Percentiles rank a stretch among this genome's conserved stretches.
These are phyloP conservation scores for Eulimnadia texana DNA, from an alignment of 1,140 invertebrate genomes.

Conservation along the genomic window DNA sequence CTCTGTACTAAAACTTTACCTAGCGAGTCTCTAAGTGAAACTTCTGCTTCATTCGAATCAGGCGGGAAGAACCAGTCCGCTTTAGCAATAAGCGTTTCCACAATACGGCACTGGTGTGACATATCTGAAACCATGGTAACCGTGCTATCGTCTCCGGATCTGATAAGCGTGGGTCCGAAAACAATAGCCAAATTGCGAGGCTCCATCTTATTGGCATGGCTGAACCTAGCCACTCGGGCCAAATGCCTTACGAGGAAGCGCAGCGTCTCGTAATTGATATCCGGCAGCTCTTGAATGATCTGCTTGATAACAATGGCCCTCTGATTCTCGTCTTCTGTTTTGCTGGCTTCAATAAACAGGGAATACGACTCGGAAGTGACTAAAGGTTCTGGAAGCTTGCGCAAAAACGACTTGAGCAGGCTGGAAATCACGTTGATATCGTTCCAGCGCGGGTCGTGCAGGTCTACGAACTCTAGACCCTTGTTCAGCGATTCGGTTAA, in stretches of 20 bases:
- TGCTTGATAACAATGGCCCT: constrained; percentile 34
- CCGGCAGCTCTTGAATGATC: constrained; percentile 51
- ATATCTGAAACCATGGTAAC: constrained; percentile 90
- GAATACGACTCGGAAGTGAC: constrained; percentile 76
- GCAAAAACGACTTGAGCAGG: constrained; percentile 81
- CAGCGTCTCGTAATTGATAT: constrained; percentile 81
- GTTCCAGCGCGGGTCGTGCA: constrained; percentile 61
- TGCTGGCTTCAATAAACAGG: constrained; percentile 80
- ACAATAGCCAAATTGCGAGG: constrained; percentile 87
- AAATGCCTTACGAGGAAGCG: constrained; percentile 78
- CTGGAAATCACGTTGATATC: constrained; percentile 85
- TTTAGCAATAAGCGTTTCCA: constrained; percentile 78
- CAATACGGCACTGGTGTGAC: constrained; percentile 90
- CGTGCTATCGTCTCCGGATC: constrained; percentile 74
- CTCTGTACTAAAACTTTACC: too few species aligned
- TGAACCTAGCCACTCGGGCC: constrained; percentile 65
- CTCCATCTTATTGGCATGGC: constrained; percentile 86
- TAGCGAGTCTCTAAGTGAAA: neutral
- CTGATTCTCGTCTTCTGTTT: constrained; percentile 53
- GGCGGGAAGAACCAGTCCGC: neutral
- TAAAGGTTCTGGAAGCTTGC: constrained; percentile 79
- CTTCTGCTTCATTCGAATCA: neutral
- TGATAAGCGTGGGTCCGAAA: constrained; percentile 84
- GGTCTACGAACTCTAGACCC: constrained; percentile 31
- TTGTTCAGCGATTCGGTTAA: constrained; percentile 70